A percentile compares a stretch with the other conserved stretches of the same genome.
Evolutionary conservation across 2,888 invertebrate genomes (phyloP).

Genomic region (Nasonovia ribisnigri): DNA sequence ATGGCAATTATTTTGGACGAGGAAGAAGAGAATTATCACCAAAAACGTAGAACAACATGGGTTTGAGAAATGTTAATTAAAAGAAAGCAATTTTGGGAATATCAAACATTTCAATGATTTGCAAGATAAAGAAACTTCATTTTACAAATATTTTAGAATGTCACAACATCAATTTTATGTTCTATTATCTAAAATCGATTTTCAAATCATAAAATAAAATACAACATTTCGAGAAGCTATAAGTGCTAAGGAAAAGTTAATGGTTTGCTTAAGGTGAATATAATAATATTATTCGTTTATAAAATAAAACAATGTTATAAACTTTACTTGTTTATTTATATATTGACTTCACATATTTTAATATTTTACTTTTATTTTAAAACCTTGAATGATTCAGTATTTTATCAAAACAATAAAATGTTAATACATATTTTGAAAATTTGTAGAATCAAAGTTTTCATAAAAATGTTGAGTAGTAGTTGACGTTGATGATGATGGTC

Average conservation of each 20-base stretch:
- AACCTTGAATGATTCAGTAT: too few relatives aligned
- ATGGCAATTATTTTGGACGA: neutral
- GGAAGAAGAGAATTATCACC: constrained; percentile 4
- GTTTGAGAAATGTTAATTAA: neutral
- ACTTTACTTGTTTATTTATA: neutral
- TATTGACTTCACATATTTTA: neutral
- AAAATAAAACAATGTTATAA: neutral
- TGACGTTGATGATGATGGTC: neutral
- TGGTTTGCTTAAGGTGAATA: constrained; percentile 24
- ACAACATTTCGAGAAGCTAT: constrained; percentile 20
- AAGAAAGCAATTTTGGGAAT: constrained; percentile 22
- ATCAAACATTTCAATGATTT: constrained; percentile 13
- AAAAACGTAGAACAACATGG: neutral
- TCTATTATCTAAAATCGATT: constrained; percentile 1
- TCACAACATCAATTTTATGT: constrained; percentile 13
- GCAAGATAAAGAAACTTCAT: neutral
- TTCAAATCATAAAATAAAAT: constrained; percentile 14
- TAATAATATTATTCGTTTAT: neutral
- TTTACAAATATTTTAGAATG: constrained; percentile 37
- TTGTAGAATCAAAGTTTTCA: neutral
- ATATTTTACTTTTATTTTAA: neutral
- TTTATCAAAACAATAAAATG: too few relatives aligned
- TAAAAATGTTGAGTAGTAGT: neutral
- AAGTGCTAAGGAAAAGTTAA: constrained; percentile 34
- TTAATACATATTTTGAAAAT: too few relatives aligned